phyloP scores from a whole-genome alignment of 2,888 invertebrate species.

The Agonopterix subpropinquella region DNA sequence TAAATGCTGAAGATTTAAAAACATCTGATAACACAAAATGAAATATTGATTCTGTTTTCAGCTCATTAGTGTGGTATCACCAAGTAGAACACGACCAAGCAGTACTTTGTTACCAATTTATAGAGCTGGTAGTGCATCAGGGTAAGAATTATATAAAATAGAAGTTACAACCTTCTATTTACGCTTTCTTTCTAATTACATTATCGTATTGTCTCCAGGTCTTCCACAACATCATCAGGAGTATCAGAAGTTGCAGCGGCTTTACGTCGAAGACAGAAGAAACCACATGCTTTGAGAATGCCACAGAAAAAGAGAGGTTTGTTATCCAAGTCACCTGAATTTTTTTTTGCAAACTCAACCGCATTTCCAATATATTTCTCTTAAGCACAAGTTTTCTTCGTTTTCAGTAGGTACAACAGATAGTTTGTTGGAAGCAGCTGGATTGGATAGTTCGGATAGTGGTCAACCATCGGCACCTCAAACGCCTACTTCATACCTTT shows the following conservation, averaged over 20 bases:
- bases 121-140: slow-evolving; percentile 62
- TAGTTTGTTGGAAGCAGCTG: slow-evolving; percentile 61
- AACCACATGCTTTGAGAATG: slow-evolving; percentile 60
- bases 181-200: neutral
- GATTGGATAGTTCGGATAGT: slow-evolving; percentile 63
- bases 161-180: neutral
- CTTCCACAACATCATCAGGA: slow-evolving; percentile 61
- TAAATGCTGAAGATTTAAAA: neutral
- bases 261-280: slow-evolving; percentile 56
- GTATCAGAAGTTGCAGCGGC: slow-evolving; percentile 63
- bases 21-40: neutral
- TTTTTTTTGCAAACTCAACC: neutral
- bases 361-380: neutral
- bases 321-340: neutral
- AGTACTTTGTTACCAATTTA: slow-evolving; percentile 60
- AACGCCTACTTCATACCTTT: slow-evolving; percentile 86
- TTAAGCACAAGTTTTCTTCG: neutral
- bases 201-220: slow-evolving; percentile 23
- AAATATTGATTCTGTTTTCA: slow-evolving; percentile 22
- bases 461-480: slow-evolving; percentile 60
- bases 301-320: slow-evolving; percentile 63
- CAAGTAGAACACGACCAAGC: slow-evolving; percentile 62
- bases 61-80: slow-evolving; percentile 68
- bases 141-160: slow-evolving; percentile 27
- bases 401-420: slow-evolving; percentile 61